Evolutionary conservation across 1,140 invertebrate species (phyloP), one percentile per base, ranked within the genome.

Genomic region (Neodiprion lecontei): DNA sequence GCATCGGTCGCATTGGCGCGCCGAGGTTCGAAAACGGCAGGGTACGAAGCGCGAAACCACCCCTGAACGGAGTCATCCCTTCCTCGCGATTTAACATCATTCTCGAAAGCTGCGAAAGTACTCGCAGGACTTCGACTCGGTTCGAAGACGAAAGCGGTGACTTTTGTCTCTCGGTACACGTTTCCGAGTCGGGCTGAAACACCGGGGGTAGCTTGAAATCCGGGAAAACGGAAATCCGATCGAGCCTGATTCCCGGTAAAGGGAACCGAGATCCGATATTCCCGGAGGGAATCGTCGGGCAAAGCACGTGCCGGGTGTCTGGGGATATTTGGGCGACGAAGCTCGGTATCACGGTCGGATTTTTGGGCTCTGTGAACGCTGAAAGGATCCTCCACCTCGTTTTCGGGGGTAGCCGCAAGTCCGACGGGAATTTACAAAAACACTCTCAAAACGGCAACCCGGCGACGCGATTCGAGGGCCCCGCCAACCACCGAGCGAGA

Each of bases 401-500:
- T 82, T 79, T 85, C 79, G 82, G 85, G 79, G 83, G 81, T 79
- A 81, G 84, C 83, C 81, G 85, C 83, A 83, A 82, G 82, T 88
- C 82, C 80, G 85, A 84, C 83, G 80, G 81, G 70, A 71, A 87
- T 88, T 88, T 88, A 82, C 80, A 78, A 80, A 82, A 88, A 87
- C 84, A 87, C 80, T 82, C 86, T 86, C 87, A 88, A 88, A 88
- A 88, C 87, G 87, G 87, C 87, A 87, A 88, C 86, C 87, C 81
- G 81, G 87, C 86, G 86, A 87, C 84, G 82, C 87, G 84, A 79
- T 86, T 84, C 83, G 83, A 85, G 86, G 83, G 85, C 85, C 84
- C 85, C 84, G 85, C 87, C 86, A 86, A 82, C 85, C 86, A 83
- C 81, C 84, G 85, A 82, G 84, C 85, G 84, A 83, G 81, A 85